A percentile compares a stretch with the other conserved stretches of the same genome.
These are phyloP conservation scores for Neodiprion pinetum DNA, from an alignment of 1,140 invertebrate genomes.

Conservation along the genomic window DNA sequence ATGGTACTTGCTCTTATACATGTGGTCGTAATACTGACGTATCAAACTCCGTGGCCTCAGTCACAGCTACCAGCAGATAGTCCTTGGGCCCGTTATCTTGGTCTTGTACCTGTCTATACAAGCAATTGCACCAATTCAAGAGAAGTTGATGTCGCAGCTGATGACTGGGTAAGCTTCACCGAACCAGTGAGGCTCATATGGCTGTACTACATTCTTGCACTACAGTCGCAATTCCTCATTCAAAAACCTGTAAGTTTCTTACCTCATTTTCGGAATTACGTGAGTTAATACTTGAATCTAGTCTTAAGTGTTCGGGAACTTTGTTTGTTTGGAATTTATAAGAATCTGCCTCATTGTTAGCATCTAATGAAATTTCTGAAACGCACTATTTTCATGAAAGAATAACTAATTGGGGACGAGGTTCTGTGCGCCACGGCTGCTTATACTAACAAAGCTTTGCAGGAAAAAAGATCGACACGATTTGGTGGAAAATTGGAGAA, in stretches of 20 bases:
- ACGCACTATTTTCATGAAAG: neutral
- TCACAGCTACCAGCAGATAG: slow-evolving; percentile 73
- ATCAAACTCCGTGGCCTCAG: slow-evolving; percentile 87
- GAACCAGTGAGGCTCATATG: slow-evolving; percentile 78
- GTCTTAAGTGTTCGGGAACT: slow-evolving; percentile 26
- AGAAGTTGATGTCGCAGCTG: slow-evolving; percentile 60
- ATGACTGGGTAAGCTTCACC: slow-evolving; percentile 75
- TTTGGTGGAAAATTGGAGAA: slow-evolving; percentile 55
- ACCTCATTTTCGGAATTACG: neutral
- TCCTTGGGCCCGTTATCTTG: slow-evolving; percentile 75
- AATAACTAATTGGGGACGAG: neutral
- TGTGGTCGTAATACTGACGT: slow-evolving; percentile 78
- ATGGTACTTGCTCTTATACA: slow-evolving; percentile 80
- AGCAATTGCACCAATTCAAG: slow-evolving; percentile 71
- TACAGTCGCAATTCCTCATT: slow-evolving; percentile 74
- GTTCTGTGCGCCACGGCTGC: slow-evolving; percentile 19
- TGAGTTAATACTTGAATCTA: slow-evolving; percentile 5
- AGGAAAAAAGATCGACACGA: slow-evolving; percentile 49
- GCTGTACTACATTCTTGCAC: slow-evolving; percentile 75
- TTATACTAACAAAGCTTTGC: slow-evolving; percentile 48
- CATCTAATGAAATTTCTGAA: slow-evolving; percentile 16
- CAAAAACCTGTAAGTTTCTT: slow-evolving; percentile 70
- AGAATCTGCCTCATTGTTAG: too few relatives aligned
- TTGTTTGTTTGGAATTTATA: slow-evolving; percentile 20
- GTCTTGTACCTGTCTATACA: slow-evolving; percentile 67